Percentiles rank a stretch among this genome's conserved stretches.
Evolutionary conservation across 1,140 invertebrate species (phyloP).

Genomic region (Ooceraea biroi): DNA sequence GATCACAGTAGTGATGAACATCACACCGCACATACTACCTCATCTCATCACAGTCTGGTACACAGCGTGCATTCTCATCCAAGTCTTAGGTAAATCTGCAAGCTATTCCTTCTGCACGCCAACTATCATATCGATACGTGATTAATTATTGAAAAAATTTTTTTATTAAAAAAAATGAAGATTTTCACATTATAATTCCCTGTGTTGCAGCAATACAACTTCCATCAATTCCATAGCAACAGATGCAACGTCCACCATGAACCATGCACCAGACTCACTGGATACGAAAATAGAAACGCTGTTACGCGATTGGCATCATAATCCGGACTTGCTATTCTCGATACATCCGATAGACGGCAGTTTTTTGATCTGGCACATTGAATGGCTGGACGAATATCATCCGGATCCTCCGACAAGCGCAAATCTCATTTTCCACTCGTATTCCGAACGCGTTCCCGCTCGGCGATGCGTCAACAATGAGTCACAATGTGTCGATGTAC

Average conservation of each 20-base stretch:
- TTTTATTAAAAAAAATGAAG: not conserved
- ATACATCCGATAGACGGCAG: conserved; percentile 99
- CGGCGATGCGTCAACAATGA: conserved; percentile 99
- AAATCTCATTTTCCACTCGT: conserved; percentile 98
- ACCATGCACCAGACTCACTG: conserved; percentile 93
- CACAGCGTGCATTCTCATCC: conserved; percentile 85
- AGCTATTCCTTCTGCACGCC: not conserved
- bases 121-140: not conserved
- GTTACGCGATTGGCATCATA: conserved; percentile 98
- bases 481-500: conserved; percentile 96
- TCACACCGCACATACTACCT: conserved; percentile 84
- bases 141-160: not conserved
- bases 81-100: conserved; percentile 82
- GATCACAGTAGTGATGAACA: conserved; percentile 92
- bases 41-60: conserved; percentile 84
- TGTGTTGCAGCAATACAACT: conserved; percentile 90
- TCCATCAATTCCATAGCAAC: conserved; percentile 93
- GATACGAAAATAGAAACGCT: conserved; percentile 98
- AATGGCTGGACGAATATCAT: conserved; percentile 99
- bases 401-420: conserved; percentile 98
- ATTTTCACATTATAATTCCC: conserved; percentile 34
- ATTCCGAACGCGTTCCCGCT: conserved; percentile 98
- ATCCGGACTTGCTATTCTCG: conserved; percentile 98
- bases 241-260: conserved; percentile 87
- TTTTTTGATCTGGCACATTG: conserved; percentile 97